Base-by-base conservation (phyloP, 2,797 vertebrate genomes). In the Hippocampus kuda region DNA sequence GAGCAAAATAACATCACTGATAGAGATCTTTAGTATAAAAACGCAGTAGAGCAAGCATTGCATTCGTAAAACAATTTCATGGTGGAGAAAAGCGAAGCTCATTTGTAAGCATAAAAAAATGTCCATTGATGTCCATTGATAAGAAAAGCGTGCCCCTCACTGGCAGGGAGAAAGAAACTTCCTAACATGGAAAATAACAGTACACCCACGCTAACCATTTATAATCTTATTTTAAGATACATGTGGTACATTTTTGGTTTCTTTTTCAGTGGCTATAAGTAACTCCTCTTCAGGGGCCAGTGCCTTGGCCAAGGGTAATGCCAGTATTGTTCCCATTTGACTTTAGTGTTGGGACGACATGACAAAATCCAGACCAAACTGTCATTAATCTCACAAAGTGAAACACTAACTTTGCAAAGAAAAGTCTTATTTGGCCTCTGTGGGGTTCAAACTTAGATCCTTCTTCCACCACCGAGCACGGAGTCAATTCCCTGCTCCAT, bases 391-490 rank as follows among this genome's bases (percentile, higher is more conserved):
- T 67, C 42, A 66, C 9, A 59, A 51, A 69, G 57, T 68, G 49
- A 69, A 75, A 71, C 65, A 24, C 12, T 61, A 24, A 65, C 8
- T 59, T 44, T 62, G 51, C 5, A 66, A 22, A 75, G 72, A 70
- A 75, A 71, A 70, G 16, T 7, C 20, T 76, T 12, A 69, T 77
- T 76, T 70, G 72, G 42, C 73, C 71, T 51, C 60, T 70, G 64
- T 70, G 75, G 61, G 68, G 44, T 74, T 79, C 63, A 73, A 79
- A 75, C 70, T 42, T 63, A 61, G 51, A 38, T 42, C 54, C 65
- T 74, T 71, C 70, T 77, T 64, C 7, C 44, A 68, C 44, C 72
- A 59, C 70, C 65, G 69, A 75, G 44, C 62, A 53, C 68, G 56
- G 26, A 75, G 53, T 30, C 49, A 70, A 53, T 76, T 68, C 65